Evolutionary conservation across 1,140 invertebrate species (phyloP).

Genomic region (Cyphomyrmex costatus): DNA sequence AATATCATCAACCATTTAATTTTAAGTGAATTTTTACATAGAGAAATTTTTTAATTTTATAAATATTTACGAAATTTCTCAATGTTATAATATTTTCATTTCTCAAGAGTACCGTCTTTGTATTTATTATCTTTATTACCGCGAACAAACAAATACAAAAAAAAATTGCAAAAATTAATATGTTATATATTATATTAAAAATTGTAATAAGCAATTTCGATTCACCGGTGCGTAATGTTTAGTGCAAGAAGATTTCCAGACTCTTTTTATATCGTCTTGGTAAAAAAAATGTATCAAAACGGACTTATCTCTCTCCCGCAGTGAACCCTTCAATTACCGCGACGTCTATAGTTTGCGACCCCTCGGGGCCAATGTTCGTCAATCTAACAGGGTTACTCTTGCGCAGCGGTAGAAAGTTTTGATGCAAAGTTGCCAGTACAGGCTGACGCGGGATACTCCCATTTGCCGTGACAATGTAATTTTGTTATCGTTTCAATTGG

Average conservation of each 20-base stretch:
- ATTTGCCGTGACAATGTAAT: conserved; percentile 67
- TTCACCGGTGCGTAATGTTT: not conserved
- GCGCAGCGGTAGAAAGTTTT: conserved; percentile 53
- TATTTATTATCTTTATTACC: not conserved
- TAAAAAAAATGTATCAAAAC: conserved; percentile 46
- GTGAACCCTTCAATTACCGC: conserved; percentile 49
- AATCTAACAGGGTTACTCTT: conserved; percentile 62
- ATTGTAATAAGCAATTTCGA: not conserved
- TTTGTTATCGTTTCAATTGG: conserved; percentile 62
- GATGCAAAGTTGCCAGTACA: conserved; percentile 65
- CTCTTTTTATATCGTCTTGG: not conserved
- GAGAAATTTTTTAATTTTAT: not conserved
- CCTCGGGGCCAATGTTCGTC: conserved; percentile 56
- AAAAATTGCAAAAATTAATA: not conserved
- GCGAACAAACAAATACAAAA: not conserved
- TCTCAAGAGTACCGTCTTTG: not conserved
- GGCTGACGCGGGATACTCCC: conserved; percentile 59
- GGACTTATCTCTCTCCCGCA: conserved; percentile 42
- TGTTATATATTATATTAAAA: not conserved
- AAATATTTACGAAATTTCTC: not conserved
- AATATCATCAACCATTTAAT: not conserved
- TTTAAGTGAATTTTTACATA: not conserved
- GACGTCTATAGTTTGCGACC: conserved; percentile 56
- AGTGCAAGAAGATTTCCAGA: not conserved
- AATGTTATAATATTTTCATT: not conserved